Evolutionary conservation across 2,888 invertebrate species (phyloP), one percentile per base, ranked within the genome.

Genomic region (Gnatocerus cornutus): DNA sequence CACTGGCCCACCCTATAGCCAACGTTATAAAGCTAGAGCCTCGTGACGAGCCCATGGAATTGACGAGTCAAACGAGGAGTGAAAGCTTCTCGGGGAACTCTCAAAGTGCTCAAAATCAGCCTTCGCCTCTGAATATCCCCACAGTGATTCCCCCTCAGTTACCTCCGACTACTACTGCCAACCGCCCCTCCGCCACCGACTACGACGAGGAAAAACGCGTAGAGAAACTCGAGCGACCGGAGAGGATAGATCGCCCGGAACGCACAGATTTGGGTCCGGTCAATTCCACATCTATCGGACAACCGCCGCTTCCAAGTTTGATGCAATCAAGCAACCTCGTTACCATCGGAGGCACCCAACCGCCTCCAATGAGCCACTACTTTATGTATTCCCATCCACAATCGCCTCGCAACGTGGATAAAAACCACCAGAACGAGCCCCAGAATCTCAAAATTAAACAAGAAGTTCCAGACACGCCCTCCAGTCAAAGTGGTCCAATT

Each of bases 391-490:
- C 73, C 45, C 79, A 79, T 61, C 80, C 81, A 9, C 82, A 82
- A 71, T 81, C 82, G 27, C 82, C 81, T 1, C 81, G 91, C 91
- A 78, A 30, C 21, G 27, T 21, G 14, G 73, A 76, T 13, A 64
- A 56, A 27, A 56, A 59, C 12, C 64, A 21, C 63, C 86, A 87
- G 77, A 89, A 86, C 81, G 91, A 92, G 78, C 91, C 92, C 5
- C 91, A 92, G 79, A 92, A 92, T 82, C 84, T 92, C 63, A 92
- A 92, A 80, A 90, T 92, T 30, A 92, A 92, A 78, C 90, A 91
- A 77, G 92, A 92, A 82, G 87, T 89, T 59, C 86, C 86, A 69
- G 86, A 85, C 62, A 84, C 84, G 71, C 80, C 84, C 30, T 14
- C 39, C 21, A 80, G 77, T 77, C 73, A 69, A 10, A 43, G 43